A percentile compares a stretch with the other conserved stretches of the same genome.
Evolutionary conservation across 2,888 invertebrate species (phyloP).

Genomic region (Pandemis heparana): DNA sequence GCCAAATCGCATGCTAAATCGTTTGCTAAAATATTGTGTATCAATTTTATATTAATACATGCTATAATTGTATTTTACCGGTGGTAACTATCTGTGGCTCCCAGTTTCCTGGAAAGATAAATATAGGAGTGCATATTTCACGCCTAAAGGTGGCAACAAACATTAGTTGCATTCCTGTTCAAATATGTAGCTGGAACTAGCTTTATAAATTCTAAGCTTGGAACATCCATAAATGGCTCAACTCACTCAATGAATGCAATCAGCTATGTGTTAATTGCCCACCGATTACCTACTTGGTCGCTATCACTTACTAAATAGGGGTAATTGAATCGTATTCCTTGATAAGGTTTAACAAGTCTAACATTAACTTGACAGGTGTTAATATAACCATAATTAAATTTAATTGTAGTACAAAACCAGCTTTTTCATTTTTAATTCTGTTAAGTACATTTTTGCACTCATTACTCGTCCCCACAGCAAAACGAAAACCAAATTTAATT

Average conservation of each 20-base stretch:
- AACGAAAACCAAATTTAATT: no score
- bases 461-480: no score
- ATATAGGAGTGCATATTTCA: neutral
- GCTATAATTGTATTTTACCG: no score
- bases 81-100: no score
- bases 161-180: neutral
- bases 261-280: slow-evolving; percentile 10
- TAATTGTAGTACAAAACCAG: neutral
- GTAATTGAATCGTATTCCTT: slow-evolving; percentile 7
- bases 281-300: slow-evolving; percentile 4
- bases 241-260: neutral
- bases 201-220: neutral
- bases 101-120: neutral
- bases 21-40: no score
- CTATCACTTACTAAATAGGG: neutral
- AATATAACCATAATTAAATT: neutral
- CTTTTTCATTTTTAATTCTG: no score
- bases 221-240: neutral
- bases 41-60: no score
- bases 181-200: neutral
- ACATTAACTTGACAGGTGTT: slow-evolving; percentile 3
- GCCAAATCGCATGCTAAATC: no score
- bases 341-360: slow-evolving; percentile 3
- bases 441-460: no score
- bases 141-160: neutral